Conservation (phyloP, 1,140 invertebrate genomes). For the Sitophilus oryzae region DNA sequence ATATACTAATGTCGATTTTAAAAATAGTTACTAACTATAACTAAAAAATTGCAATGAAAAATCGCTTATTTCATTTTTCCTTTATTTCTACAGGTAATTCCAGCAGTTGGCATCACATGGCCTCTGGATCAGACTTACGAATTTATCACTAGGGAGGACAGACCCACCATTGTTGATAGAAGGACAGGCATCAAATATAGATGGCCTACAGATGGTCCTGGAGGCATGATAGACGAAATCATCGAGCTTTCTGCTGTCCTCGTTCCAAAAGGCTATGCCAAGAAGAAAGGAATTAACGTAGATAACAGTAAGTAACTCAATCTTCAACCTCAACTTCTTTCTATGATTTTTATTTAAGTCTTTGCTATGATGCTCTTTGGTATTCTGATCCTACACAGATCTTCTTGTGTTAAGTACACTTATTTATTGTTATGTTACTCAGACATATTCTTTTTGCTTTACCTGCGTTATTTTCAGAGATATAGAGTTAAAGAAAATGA, state of each 20-base stretch:
- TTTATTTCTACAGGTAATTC: conserved; percentile 30
- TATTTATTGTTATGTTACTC: no score
- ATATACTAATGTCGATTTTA: no score
- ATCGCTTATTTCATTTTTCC: not conserved
- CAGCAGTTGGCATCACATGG: conserved; percentile 34
- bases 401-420: no score
- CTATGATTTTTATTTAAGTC: no score
- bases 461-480: no score
- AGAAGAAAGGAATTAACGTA: conserved; percentile 52
- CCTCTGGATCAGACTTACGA: conserved; percentile 30
- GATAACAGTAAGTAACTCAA: conserved; percentile 43
- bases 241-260: conserved; percentile 61
- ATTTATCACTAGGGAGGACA: conserved; percentile 29
- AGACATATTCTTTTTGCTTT: no score
- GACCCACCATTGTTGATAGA: conserved; percentile 32
- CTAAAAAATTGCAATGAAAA: not conserved
- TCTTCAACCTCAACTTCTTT: no score
- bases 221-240: conserved; percentile 57
- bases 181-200: conserved; percentile 43
- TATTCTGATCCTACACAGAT: no score
- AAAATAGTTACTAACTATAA: no score
- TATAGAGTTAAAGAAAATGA: no score
- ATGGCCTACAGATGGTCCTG: conserved; percentile 60
- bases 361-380: no score
- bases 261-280: conserved; percentile 59